Base-by-base conservation (phyloP, 2,113 vertebrate genomes). In the Pelobates fuscus region DNA sequence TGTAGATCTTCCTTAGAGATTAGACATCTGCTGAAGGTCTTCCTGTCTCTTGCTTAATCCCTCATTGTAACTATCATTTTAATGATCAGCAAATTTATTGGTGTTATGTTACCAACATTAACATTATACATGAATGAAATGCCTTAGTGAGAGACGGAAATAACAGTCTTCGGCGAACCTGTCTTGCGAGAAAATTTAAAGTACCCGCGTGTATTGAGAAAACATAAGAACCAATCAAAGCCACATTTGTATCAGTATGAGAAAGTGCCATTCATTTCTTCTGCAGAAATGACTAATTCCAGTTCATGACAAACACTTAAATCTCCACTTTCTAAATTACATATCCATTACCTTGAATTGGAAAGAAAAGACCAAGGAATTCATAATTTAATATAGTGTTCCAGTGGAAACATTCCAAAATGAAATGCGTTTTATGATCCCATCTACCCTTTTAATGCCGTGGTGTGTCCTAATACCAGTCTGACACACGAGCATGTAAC, bases 391-490 rank as follows among this genome's bases (percentile, higher is more conserved):
- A 2, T 62, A 57, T 26, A 25, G 2, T 49, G 0, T 71, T 54
- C 41, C 67, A 81, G 14, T 62, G 77, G 37, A 79, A 70, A 8
- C 41, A 1, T 11, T 78, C 80, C 29, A 67, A 77, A 81, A 59
- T 81, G 73, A 77, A 77, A 77, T 77, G 73, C 73, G 61, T 77
- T 77, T 77, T 68, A 77, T 77, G 64, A 77, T 68, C 73, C 73
- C 73, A 61, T 77, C 73, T 75, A 60, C 55, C 73, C 64, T 77
- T 61, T 77, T 77, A 77, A 68, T 77, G 65, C 73, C 15, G 55
- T 77, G 73, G 73, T 68, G 73, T 68, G 65, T 68, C 73, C 73
- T 63, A 77, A 77, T 52, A 77, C 73, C 30, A 29, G 41, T 26
- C 73, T 77, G 73, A 77, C 73, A 77, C 73, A 77, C 49, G 73